Conservation (phyloP, 2,797 vertebrate species). For the Molossus molossus region DNA sequence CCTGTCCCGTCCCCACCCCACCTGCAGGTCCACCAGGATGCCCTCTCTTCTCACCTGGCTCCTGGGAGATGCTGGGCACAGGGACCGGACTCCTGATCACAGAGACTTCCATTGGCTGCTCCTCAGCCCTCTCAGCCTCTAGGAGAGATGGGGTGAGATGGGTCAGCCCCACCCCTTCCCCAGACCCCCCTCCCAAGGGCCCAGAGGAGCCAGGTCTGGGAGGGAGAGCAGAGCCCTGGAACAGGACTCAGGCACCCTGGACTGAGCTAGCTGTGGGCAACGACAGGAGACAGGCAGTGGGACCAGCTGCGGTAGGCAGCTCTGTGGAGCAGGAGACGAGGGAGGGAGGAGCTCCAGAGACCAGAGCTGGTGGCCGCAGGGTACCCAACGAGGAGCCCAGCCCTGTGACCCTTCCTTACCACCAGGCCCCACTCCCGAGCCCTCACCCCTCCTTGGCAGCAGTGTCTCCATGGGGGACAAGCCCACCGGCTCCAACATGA, state of each 20-base stretch:
- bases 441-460: conserved; percentile 39
- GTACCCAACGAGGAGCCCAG: neutral
- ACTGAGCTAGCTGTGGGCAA: neutral
- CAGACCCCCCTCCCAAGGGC: neutral
- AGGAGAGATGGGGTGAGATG: neutral
- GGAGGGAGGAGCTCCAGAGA: neutral
- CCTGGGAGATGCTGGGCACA: conserved; percentile 69
- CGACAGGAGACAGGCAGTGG: neutral
- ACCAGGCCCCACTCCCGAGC: too few species aligned
- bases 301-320: neutral
- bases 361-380: neutral
- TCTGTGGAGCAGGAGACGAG: neutral
- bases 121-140: conserved; percentile 57
- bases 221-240: neutral
- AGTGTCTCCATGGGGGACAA: conserved; percentile 71
- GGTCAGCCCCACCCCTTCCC: neutral
- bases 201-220: neutral
- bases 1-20: too few species aligned
- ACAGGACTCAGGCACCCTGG: neutral
- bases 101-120: conserved; percentile 64
- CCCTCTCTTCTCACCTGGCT: conserved; percentile 83
- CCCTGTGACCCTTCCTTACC: neutral
- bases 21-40: fast-evolving
- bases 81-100: neutral
- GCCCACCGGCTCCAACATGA: conserved; percentile 89